Percentiles rank a stretch among this genome's conserved stretches.
These are phyloP conservation scores for Mormyrus lacerda DNA, from an alignment of 2,113 vertebrate genomes.

Conservation along the genomic window DNA sequence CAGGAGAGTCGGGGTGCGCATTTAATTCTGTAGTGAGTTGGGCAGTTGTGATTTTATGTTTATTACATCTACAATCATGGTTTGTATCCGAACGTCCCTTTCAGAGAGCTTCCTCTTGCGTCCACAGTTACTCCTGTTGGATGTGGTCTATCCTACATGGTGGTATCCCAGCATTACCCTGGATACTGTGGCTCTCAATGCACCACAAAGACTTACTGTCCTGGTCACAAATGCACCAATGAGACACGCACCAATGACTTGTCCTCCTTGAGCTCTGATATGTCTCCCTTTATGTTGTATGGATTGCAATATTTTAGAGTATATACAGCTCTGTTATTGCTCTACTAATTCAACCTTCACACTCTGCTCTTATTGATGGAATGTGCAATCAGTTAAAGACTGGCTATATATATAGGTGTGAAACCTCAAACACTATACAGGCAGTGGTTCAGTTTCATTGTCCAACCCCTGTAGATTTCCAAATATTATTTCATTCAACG, in stretches of 20 bases:
- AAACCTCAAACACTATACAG: neutral
- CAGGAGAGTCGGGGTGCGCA: neutral
- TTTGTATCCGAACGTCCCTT: neutral
- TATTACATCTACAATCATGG: neutral
- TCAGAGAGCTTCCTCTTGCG: neutral
- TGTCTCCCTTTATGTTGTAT: neutral
- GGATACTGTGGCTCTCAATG: neutral
- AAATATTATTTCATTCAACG: neutral
- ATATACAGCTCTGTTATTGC: neutral
- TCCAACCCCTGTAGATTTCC: neutral
- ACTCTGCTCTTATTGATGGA: neutral
- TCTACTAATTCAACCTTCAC: neutral
- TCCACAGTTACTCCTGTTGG: neutral
- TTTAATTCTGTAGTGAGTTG: neutral
- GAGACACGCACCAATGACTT: neutral
- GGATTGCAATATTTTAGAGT: neutral
- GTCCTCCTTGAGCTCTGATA: neutral
- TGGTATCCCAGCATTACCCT: neutral
- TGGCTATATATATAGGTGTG: neutral
- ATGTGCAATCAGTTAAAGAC: neutral
- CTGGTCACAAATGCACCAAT: too few species aligned
- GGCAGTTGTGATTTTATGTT: neutral
- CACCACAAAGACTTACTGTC: neutral
- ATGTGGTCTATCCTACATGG: neutral
- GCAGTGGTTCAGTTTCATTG: neutral